Evolutionary conservation across 2,113 vertebrate species (phyloP).

Genomic region (Prochilodus magdalenae): DNA sequence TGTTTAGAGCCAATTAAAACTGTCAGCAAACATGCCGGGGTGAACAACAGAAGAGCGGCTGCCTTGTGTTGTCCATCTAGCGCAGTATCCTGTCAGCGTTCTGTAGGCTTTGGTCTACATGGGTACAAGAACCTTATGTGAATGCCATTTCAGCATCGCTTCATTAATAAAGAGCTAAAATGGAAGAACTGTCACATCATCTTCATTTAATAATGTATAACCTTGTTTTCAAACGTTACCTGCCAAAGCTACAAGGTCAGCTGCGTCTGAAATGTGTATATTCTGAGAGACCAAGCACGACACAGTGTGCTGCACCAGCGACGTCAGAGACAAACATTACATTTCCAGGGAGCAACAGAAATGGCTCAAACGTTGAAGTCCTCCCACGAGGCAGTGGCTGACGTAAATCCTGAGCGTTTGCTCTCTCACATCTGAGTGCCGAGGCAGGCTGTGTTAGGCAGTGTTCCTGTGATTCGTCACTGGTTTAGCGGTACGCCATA

Average conservation of each 20-base stretch:
- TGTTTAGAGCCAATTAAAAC: conserved; percentile 47
- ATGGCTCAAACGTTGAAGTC: background rate
- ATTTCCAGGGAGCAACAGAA: conserved; percentile 23
- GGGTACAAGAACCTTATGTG: background rate
- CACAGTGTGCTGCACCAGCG: conserved; percentile 1
- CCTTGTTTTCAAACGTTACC: background rate
- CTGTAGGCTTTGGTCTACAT: conserved; percentile 14
- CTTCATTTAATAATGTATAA: background rate
- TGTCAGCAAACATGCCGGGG: conserved; percentile 32
- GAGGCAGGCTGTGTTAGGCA: conserved; percentile 28
- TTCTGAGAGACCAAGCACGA: background rate
- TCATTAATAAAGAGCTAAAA: conserved; percentile 19
- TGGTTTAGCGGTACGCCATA: conserved; percentile 59
- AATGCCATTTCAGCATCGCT: conserved; percentile 27
- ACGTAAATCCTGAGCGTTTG: conserved; percentile 48
- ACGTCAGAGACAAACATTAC: conserved; percentile 35
- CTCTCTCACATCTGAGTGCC: conserved; percentile 24
- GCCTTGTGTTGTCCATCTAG: conserved; percentile 1
- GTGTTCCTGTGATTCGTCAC: background rate
- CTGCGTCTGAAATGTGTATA: background rate
- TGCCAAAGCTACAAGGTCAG: conserved; percentile 5
- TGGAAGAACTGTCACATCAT: background rate
- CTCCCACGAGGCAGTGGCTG: conserved; percentile 40
- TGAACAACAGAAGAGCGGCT: conserved; percentile 37
- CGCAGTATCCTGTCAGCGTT: conserved; percentile 18